phyloP scores from a whole-genome alignment of 2,797 vertebrate species.

The Otolemur crassicaudatus region DNA sequence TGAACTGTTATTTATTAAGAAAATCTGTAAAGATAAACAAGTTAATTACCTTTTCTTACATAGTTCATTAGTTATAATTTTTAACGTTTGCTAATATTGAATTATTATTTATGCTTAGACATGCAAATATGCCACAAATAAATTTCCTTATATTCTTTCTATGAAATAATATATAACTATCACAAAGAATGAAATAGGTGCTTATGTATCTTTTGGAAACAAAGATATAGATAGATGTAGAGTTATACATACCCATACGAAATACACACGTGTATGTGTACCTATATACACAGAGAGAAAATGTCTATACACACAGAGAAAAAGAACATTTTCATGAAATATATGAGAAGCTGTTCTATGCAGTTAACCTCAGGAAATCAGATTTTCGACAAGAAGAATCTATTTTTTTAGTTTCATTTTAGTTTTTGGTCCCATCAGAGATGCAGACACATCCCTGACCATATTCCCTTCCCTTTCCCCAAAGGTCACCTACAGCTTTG shows the following conservation, averaged over 20 bases:
- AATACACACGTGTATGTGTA: background rate
- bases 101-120: conserved; percentile 1
- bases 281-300: background rate
- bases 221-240: background rate
- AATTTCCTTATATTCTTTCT: background rate
- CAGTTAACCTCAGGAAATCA: background rate
- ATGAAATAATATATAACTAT: background rate
- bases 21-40: background rate
- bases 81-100: conserved; percentile 7
- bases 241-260: background rate
- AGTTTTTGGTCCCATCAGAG: background rate
- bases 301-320: background rate
- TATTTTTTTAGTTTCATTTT: background rate
- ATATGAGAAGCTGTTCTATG: background rate
- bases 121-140: conserved; percentile 52
- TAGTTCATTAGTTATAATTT: conserved; percentile 27
- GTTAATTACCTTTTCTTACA: background rate
- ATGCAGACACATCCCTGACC: no score
- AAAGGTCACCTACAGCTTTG: background rate
- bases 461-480: background rate
- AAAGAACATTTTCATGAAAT: background rate
- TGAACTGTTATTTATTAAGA: background rate
- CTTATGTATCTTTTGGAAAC: background rate
- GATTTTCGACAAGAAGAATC: background rate
- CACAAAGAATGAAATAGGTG: background rate